Evolutionary conservation across 2,113 vertebrate genomes (phyloP), one percentile per base, ranked within the genome.

Genomic region (Thamnophis sirtalis): DNA sequence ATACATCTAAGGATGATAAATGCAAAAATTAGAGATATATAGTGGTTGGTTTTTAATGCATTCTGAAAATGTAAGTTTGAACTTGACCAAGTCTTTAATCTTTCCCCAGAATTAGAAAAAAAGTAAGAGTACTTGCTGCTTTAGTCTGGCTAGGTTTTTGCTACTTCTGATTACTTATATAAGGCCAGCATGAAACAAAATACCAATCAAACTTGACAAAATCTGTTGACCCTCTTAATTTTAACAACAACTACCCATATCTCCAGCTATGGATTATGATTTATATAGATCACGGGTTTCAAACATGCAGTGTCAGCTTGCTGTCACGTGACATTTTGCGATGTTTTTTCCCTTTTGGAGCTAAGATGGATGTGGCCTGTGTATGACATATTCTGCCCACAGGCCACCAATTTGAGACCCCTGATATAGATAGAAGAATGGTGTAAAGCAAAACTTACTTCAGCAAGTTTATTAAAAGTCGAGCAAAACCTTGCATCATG

Each of bases 401-500:
- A 2, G 15, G 53, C 53, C 3, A 3, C 53, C 53, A 53, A 2
- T 13, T 53, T 53, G 11, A 53, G 10, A 54, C 13, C 15, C 4
- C 15, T 1, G 3, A 15, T 48, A 68, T n/a, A 68, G 63, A 60
- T 7, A 84, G 5, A 93, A 88, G 5, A 55, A 15, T 38, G 17
- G 33, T 1, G 22, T 85, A 92, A 19, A 93, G 80, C 7, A 9
- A 0, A 3, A 97, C 98, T 98, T 98, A 99, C 99, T 99, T 99
- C 88, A 99, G 97, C 92, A 99, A 97, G 96, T 98, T 99, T 96
- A 99, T 98, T 94, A 99, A 98, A 92, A 99, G 98, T 87, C 99
- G 98, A 87, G 99, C 98, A 95, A 99, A 99, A 91, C 99, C 98
- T 95, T 99, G 99, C 99, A 99, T 99, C 98, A 99, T 99, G 96